Evolutionary conservation across 2,888 invertebrate genomes (phyloP), one percentile per base, ranked within the genome.

Genomic region (Brachypterus glaber): DNA sequence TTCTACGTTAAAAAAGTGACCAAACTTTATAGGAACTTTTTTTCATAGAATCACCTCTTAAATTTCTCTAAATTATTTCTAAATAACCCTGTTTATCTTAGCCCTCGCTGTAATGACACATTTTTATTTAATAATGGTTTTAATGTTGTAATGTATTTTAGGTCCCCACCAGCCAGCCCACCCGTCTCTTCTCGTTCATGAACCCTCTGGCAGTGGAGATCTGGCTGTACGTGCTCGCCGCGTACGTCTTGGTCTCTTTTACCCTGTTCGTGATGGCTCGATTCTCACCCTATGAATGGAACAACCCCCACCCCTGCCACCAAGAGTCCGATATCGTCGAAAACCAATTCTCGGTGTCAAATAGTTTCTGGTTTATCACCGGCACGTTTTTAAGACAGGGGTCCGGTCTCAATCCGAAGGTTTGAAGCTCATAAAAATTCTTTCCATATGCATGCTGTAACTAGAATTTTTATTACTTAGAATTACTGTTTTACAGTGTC

Each of bases 221-320:
- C 53, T 97, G 97, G 97, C 71, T 95, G 47, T 89, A 92, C 70
- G 89, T 93, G 42, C 68, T 92, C 47, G 89, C 90, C 14, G 93
- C 95, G 11, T 97, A 96, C 67, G 76, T 95, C 49, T 75, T 95
- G 49, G 95, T 96, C 45, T 88, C 89, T 15, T 87, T 90, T 63
- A 90, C 91, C 0, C 73, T 97, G 52, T 96, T 95, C 67, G 88
- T 97, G 37, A 87, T 97, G 77, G 96, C 96, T 4, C 73, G 95
- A 47, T 96, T 97, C 68, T 91, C 90, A 17, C 97, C 97, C 1
- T 93, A 93, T 64, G 96, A 96, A 66, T 91, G 91, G 90, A 82
- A 87, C 54, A 82, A 82, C 61, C 79, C 79, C 4, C 79, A 86
- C 57, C 81, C 85, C 1, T 86, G 86, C 56, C 77, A 82, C 12